These are phyloP conservation scores for Danio choprae DNA, from an alignment of 2,797 vertebrate species.

Conservation along the genomic window DNA sequence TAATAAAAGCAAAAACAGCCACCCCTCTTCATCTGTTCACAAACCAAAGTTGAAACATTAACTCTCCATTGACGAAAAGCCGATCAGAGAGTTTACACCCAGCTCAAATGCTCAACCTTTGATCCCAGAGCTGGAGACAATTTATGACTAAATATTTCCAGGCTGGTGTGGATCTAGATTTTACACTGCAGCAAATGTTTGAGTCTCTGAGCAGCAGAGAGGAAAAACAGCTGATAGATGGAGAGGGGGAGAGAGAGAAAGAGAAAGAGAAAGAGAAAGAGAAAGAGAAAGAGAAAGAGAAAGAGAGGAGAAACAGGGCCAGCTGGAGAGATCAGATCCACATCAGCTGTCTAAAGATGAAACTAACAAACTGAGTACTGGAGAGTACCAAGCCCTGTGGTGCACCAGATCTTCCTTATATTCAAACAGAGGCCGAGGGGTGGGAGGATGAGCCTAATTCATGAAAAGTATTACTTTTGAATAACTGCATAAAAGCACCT, in stretches of 20 bases:
- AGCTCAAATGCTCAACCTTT: constrained; percentile 36
- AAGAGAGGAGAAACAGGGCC: constrained; percentile 33
- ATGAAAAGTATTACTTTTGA: constrained; percentile 9
- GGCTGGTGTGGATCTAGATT: constrained; percentile 10
- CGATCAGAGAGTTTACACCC: constrained; percentile 37
- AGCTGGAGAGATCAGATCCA: constrained; percentile 47
- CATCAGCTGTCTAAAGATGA: constrained; percentile 50
- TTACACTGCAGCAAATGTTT: constrained; percentile 43
- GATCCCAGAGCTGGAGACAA: constrained; percentile 2
- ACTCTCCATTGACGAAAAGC: constrained; percentile 8
- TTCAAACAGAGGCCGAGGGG: background rate
- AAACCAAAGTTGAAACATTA: background rate
- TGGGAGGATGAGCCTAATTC: constrained; percentile 13
- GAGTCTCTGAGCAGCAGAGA: background rate
- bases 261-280: background rate
- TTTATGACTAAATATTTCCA: constrained; percentile 43
- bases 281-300: background rate
- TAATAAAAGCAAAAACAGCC: background rate
- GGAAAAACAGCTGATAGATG: constrained; percentile 20
- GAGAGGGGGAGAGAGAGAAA: background rate
- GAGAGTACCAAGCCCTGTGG: constrained; percentile 27
- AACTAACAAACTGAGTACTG: constrained; percentile 39
- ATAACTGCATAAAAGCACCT: background rate
- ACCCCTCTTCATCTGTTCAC: background rate
- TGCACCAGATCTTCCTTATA: constrained; percentile 2